Base-by-base conservation (phyloP, 2,113 vertebrate species). In the Aptenodytes forsteri region DNA sequence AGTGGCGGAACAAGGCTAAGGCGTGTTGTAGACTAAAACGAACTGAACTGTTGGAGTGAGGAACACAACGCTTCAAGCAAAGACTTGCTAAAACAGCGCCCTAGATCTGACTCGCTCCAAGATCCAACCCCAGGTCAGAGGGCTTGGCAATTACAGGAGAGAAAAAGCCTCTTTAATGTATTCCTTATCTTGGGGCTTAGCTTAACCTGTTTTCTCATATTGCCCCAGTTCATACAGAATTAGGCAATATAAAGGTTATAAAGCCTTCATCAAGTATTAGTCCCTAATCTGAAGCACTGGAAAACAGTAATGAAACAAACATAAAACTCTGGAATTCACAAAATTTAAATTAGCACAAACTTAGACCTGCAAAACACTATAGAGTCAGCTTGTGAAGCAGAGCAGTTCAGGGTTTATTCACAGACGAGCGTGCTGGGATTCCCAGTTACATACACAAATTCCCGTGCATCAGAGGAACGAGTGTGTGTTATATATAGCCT, bases 381-480 rank as follows among this genome's bases (percentile, higher is more conserved):
- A 25, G n/a, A 70, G 29, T 12, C 38, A 70, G 75, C 49, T n/a
- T 2, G 0, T 1, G 42, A 61, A 54, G 66, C 65, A 29, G 56
- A 87, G n/a, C 36, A 18, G n/a, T 19, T 49, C 20, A 19, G 75
- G 42, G 8, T 16, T 47, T 34, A 10, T 9, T 46, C 40, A 55
- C 26, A 65, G 55, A 7, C 1, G 7, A 42, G 50, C 0, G 1
- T 2, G 2, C 40, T 27, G 82, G 27, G 25, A 46, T 66, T 66
- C 81, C 59, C 70, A 69, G 66, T 36, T 14, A 19, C 29, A 44
- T 32, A 49, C 71, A 50, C 27, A 26, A 21, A 17, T 23, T 10
- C 81, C 78, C 52, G 23, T 13, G 30, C 27, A 23, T 17, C 75
- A 30, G 22, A 25, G 21, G 61, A 44, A 46, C 0, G 0, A 4